phyloP scores from a whole-genome alignment of 1,140 invertebrate genomes.

The Pseudobourletiella spinata region DNA sequence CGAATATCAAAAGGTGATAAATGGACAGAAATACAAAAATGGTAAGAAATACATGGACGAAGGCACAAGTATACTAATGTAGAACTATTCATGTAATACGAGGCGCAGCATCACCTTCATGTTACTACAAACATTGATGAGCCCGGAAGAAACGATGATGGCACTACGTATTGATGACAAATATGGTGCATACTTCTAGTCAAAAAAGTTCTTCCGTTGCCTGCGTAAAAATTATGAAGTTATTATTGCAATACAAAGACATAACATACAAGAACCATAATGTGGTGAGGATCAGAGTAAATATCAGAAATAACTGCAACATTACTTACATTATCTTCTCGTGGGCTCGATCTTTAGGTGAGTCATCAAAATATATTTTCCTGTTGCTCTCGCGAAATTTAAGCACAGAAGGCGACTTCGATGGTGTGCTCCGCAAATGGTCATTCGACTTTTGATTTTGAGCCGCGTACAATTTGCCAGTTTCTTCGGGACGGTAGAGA shows the following conservation, averaged over 20 bases:
- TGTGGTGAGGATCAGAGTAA: not conserved
- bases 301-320: not conserved
- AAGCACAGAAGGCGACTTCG: conserved; percentile 12
- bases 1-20: too few relatives aligned
- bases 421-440: not conserved
- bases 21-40: too few relatives aligned
- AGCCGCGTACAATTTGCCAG: not conserved
- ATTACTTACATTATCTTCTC: not conserved
- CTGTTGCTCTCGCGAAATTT: not conserved
- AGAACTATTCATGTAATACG: too few relatives aligned
- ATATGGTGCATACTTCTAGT: not conserved
- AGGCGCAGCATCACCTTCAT: too few relatives aligned
- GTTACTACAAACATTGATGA: too few relatives aligned
- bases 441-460: not conserved
- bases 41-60: too few relatives aligned
- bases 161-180: not conserved
- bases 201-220: not conserved
- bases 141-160: too few relatives aligned
- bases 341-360: not conserved
- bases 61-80: too few relatives aligned
- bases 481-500: conserved; percentile 41
- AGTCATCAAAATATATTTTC: conserved; percentile 13
- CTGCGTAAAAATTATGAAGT: not conserved
- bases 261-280: not conserved
- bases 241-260: not conserved